phyloP scores from a whole-genome alignment of 2,888 invertebrate genomes.

The Campoplex nolae region DNA sequence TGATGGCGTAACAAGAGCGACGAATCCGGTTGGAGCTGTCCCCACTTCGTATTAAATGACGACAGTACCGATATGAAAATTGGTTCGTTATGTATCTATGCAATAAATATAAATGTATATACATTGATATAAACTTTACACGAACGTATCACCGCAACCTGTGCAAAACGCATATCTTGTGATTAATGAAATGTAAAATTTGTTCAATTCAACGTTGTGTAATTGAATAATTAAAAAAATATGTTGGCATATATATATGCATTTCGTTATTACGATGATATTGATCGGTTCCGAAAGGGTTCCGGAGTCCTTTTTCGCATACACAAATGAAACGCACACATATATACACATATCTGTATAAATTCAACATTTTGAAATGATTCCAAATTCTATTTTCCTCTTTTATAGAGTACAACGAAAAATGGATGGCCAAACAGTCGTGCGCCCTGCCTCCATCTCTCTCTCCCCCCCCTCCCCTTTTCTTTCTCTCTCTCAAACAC shows the following conservation, averaged over 20 bases:
- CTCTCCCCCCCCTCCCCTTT: neutral
- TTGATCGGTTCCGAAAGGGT: slow-evolving; percentile 46
- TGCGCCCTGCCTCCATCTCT: neutral
- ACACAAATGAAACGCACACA: neutral
- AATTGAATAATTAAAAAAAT: slow-evolving; percentile 63
- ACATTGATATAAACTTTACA: neutral
- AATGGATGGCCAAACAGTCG: slow-evolving; percentile 51
- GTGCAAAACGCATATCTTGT: slow-evolving; percentile 50
- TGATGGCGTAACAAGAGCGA: slow-evolving; percentile 41
- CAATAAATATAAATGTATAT: slow-evolving; percentile 23
- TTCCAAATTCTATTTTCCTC: slow-evolving; percentile 64
- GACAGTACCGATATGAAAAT: slow-evolving; percentile 65
- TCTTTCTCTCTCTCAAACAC: neutral
- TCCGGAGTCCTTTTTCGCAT: slow-evolving; percentile 3
- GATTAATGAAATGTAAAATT: slow-evolving; percentile 67
- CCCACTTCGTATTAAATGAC: slow-evolving; percentile 61
- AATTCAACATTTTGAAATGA: slow-evolving; percentile 46
- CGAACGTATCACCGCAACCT: slow-evolving; percentile 27
- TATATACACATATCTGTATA: neutral
- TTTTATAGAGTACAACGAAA: slow-evolving; percentile 63
- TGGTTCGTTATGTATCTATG: slow-evolving; percentile 50
- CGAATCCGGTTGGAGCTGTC: slow-evolving; percentile 55
- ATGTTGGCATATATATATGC: slow-evolving; percentile 6
- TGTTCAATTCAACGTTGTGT: slow-evolving; percentile 54
- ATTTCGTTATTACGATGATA: slow-evolving; percentile 48